Conservation (phyloP, 2,113 vertebrate genomes). For the Nannobrachium achirus region DNA sequence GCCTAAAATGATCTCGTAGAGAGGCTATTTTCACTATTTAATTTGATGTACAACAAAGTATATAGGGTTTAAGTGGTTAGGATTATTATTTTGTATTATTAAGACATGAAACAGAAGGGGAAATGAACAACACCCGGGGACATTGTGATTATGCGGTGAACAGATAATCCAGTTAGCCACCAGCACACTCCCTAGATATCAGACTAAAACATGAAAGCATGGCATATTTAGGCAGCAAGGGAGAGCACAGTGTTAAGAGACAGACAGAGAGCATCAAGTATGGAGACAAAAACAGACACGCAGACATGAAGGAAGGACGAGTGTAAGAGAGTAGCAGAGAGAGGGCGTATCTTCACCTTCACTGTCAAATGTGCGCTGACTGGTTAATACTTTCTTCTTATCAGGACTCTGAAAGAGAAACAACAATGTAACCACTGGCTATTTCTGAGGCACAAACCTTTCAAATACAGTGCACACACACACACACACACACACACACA, state of each 20-base stretch:
- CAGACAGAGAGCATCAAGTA: not conserved
- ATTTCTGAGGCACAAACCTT: not conserved
- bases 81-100: too few species aligned
- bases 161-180: too few species aligned
- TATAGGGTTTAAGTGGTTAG: too few species aligned
- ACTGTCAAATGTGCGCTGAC: constrained; percentile 90
- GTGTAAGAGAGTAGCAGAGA: not conserved
- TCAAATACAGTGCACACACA: not conserved
- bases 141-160: too few species aligned
- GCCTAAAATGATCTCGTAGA: too few species aligned
- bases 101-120: too few species aligned
- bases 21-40: too few species aligned
- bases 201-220: not conserved
- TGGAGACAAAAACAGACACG: not conserved
- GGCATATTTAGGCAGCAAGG: too few species aligned
- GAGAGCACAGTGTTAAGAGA: not conserved
- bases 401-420: constrained; percentile 68
- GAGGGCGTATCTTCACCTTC: constrained; percentile 84
- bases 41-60: too few species aligned
- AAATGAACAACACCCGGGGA: too few species aligned
- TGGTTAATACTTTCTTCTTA: constrained; percentile 85
- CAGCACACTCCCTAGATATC: too few species aligned
- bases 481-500: not conserved
- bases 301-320: not conserved
- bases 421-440: not conserved